Conservation (phyloP, 2,113 vertebrate species). For the Mesitornis unicolor region DNA sequence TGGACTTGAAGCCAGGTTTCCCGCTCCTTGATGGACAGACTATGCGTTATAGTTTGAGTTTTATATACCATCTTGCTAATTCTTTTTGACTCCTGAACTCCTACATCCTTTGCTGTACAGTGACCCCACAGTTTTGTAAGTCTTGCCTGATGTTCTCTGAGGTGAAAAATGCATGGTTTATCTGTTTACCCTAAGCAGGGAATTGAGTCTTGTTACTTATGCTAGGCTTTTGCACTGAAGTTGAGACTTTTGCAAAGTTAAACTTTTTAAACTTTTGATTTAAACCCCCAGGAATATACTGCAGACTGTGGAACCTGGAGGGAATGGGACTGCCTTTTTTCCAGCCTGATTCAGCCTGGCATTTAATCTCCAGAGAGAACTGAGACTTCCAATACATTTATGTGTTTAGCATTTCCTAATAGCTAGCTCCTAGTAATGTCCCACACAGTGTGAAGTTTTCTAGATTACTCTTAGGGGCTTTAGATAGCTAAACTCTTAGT, state of each 20-base stretch:
- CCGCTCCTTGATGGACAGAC: neutral
- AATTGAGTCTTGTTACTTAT: neutral
- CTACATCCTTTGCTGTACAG: neutral
- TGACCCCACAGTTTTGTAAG: neutral
- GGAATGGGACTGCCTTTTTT: neutral
- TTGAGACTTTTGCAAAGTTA: neutral
- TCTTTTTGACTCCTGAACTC: neutral
- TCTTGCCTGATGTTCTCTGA: neutral
- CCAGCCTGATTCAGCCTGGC: conserved; percentile 38
- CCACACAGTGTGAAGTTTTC: neutral
- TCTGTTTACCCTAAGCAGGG: neutral
- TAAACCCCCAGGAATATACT: neutral
- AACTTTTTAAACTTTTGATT: conserved; percentile 15
- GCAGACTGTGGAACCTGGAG: neutral
- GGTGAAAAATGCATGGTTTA: neutral
- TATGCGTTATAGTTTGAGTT: neutral
- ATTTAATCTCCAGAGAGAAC: conserved; percentile 47
- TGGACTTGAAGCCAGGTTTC: neutral
- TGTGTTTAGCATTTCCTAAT: conserved; percentile 37
- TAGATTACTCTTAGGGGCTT: neutral
- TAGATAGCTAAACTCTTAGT: neutral
- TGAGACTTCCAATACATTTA: neutral
- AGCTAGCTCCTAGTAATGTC: neutral
- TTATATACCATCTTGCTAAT: neutral
- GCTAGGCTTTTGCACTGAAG: neutral